Evolutionary conservation across 2,113 vertebrate genomes (phyloP).

Genomic region (Rhea pennata): DNA sequence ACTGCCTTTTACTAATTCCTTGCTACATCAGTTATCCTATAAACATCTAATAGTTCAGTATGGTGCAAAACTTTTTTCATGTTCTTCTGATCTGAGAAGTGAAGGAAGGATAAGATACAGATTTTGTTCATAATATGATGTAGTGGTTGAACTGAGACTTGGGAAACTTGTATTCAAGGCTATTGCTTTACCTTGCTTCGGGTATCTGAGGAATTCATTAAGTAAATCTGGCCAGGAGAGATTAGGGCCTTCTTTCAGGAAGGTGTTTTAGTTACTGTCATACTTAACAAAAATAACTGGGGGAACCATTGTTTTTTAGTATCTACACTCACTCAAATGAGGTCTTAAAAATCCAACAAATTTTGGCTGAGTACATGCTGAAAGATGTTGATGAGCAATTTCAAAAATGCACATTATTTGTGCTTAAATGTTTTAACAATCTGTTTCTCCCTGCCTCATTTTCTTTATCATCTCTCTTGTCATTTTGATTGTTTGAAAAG

Average conservation of each 20-base stretch:
- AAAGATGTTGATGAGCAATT: background rate
- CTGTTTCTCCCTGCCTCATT: background rate
- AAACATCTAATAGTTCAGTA: background rate
- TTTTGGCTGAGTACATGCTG: background rate
- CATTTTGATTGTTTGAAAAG: conserved; percentile 19
- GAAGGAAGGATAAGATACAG: background rate
- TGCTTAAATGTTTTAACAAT: background rate
- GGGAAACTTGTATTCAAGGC: background rate
- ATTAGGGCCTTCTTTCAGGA: conserved; percentile 21
- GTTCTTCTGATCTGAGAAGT: background rate
- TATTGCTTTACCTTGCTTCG: background rate
- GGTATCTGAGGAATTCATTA: conserved; percentile 37
- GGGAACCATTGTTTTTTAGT: background rate
- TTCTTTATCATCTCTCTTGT: background rate
- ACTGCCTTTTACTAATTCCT: background rate
- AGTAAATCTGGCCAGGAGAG: conserved; percentile 17
- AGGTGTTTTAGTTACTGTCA: background rate
- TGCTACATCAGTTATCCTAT: background rate
- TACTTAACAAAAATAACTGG: conserved; percentile 17
- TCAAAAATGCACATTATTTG: background rate
- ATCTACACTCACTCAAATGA: background rate
- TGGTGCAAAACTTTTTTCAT: background rate
- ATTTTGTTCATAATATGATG: background rate
- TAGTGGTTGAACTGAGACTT: background rate
- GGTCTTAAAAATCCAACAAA: background rate